phyloP scores from a whole-genome alignment of 2,888 invertebrate species.

The Apodemia hepburni region DNA sequence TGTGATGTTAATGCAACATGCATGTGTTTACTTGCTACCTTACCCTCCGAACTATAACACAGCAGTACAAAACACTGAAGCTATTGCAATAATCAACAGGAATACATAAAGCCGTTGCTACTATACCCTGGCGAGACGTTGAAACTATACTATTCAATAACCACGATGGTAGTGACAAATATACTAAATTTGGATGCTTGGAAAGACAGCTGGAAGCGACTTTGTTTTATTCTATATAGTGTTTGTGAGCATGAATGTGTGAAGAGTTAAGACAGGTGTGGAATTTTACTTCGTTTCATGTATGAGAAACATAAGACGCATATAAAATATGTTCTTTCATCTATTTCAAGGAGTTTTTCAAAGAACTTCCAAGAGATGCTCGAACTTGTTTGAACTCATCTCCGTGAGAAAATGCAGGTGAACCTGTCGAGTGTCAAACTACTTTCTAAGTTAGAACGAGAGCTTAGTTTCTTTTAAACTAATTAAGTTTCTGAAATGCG shows the following conservation, averaged over 20 bases:
- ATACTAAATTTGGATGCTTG: too few relatives aligned
- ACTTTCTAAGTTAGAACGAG: constrained; percentile 32
- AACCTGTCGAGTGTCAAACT: constrained; percentile 37
- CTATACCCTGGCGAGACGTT: too few relatives aligned
- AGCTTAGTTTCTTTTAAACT: constrained; percentile 34
- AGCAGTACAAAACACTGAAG: too few relatives aligned
- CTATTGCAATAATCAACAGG: too few relatives aligned
- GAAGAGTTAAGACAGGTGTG: background rate
- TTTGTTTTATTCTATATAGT: too few relatives aligned
- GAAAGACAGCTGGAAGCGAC: too few relatives aligned
- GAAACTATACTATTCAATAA: too few relatives aligned
- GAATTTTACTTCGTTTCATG: background rate
- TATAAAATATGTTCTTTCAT: constrained; percentile 14
- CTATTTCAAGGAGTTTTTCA: constrained; percentile 15
- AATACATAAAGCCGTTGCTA: too few relatives aligned
- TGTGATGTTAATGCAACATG: too few relatives aligned
- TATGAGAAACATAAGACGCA: background rate
- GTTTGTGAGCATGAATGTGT: background rate
- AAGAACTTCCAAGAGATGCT: constrained; percentile 32
- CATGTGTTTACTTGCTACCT: too few relatives aligned
- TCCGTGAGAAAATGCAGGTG: constrained; percentile 40
- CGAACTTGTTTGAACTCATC: constrained; percentile 32
- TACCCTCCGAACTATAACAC: too few relatives aligned
- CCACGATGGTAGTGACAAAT: too few relatives aligned
- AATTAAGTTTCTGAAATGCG: constrained; percentile 33